phyloP scores from a whole-genome alignment of 2,797 vertebrate species.

The Limosa lapponica region DNA sequence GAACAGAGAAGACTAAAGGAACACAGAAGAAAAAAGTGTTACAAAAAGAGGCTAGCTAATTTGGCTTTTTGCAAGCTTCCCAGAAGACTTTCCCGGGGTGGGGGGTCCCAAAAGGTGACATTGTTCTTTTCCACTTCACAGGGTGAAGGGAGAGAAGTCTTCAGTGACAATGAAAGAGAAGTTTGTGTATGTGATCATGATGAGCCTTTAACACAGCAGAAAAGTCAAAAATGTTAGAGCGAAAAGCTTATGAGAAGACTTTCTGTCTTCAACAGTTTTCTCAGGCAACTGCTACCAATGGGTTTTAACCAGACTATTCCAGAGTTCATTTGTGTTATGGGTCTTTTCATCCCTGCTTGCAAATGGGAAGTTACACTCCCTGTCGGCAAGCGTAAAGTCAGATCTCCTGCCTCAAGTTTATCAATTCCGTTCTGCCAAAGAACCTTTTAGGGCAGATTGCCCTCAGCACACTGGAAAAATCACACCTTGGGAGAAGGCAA shows the following conservation, averaged over 20 bases:
- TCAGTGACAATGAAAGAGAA: background rate
- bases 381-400: background rate
- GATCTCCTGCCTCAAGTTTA: background rate
- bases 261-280: background rate
- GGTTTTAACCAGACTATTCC: background rate
- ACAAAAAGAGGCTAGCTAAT: background rate
- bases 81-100: background rate
- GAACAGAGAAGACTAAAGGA: background rate
- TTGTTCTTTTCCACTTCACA: background rate
- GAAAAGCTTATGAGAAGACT: background rate
- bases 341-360: background rate
- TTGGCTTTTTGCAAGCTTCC: background rate
- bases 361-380: background rate
- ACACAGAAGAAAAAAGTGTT: background rate
- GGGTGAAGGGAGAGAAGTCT: background rate
- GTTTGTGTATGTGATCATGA: fast-evolving
- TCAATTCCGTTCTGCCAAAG: background rate
- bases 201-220: background rate
- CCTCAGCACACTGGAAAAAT: background rate
- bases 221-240: background rate
- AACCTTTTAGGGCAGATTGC: background rate
- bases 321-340: fast-evolving
- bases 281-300: background rate
- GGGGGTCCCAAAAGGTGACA: background rate
- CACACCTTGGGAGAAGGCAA: background rate